Evolutionary conservation across 1,140 invertebrate species (phyloP).

Genomic region (Drosophila lini): DNA sequence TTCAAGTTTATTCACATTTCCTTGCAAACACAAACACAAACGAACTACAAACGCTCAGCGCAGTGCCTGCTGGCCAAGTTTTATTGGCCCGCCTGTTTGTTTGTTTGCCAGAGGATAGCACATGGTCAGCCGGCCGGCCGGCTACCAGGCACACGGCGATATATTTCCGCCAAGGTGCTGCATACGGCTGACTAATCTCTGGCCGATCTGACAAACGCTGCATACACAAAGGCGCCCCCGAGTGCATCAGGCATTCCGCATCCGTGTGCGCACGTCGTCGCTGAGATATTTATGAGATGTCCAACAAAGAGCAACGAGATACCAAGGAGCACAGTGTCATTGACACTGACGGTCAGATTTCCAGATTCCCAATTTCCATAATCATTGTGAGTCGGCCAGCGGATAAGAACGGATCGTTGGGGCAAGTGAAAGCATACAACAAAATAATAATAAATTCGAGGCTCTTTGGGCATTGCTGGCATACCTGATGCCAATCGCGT

Average conservation of each 20-base stretch:
- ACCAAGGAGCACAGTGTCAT: constrained; percentile 22
- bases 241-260: constrained; percentile 25
- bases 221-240: constrained; percentile 41
- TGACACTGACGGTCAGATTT: constrained; percentile 14
- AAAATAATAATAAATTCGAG: background rate
- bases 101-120: constrained; percentile 47
- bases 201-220: constrained; percentile 3
- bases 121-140: constrained; percentile 45
- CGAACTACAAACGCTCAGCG: constrained; percentile 16
- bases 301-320: constrained; percentile 13
- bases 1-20: constrained; percentile 72
- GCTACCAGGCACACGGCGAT: constrained; percentile 8
- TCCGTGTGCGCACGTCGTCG: background rate
- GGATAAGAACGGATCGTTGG: constrained; percentile 15
- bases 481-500: constrained; percentile 47
- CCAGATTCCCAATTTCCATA: background rate
- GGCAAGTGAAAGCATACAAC: constrained; percentile 16
- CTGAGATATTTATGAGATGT: constrained; percentile 34
- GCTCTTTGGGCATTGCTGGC: constrained; percentile 39
- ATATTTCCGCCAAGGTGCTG: constrained; percentile 18
- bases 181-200: constrained; percentile 10
- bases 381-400: constrained; percentile 13
- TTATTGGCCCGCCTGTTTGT: constrained; percentile 43
- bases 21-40: constrained; percentile 45
- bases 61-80: constrained; percentile 22